These are phyloP conservation scores for Leptura quadrifasciata DNA, from an alignment of 2,888 invertebrate species.

Conservation along the genomic window DNA sequence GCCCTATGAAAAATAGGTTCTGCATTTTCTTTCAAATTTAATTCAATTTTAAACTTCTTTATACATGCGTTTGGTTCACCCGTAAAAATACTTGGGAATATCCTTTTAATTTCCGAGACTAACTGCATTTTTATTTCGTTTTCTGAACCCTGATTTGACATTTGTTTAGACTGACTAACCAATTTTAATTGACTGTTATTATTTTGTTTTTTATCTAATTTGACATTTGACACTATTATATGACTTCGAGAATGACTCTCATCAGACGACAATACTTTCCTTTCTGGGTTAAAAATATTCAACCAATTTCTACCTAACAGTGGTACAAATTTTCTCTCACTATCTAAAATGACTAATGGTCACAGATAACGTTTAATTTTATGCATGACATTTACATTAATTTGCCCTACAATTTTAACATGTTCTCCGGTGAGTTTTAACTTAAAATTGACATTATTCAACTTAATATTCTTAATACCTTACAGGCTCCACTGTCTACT, in stretches of 20 bases:
- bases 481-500: constrained; percentile 29
- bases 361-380: neutral
- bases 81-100: constrained; percentile 22
- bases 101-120: constrained; percentile 3
- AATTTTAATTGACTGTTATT: neutral
- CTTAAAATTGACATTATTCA: constrained; percentile 30
- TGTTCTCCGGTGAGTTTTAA: constrained; percentile 46
- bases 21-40: constrained; percentile 29
- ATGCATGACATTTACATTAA: constrained; percentile 29
- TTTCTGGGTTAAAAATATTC: constrained; percentile 6
- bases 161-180: neutral
- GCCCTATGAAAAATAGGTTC: constrained; percentile 39
- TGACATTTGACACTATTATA: neutral
- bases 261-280: constrained; percentile 6
- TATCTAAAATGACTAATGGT: constrained; percentile 4
- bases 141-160: neutral
- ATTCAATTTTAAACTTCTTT: constrained; percentile 16
- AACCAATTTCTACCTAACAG: constrained; percentile 32
- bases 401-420: constrained; percentile 39
- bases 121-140: neutral
- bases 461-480: constrained; percentile 4
- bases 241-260: neutral
- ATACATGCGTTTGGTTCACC: constrained; percentile 18
- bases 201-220: neutral
- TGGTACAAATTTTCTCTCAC: constrained; percentile 9